Conservation (phyloP, 2,888 invertebrate species). For the Myathropa florea region DNA sequence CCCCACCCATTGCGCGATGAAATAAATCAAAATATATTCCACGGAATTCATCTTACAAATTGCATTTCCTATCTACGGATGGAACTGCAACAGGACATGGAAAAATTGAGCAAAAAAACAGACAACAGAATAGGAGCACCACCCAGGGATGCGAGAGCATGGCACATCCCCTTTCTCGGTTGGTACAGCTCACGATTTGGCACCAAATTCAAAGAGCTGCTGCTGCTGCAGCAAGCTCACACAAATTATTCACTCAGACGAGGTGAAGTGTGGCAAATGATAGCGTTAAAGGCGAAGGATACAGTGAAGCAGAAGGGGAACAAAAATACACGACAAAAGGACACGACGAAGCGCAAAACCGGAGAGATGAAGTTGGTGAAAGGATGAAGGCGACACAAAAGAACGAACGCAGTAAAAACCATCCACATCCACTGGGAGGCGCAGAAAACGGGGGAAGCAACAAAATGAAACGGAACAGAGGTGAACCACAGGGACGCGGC, state of each 20-base stretch:
- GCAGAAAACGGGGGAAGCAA: constrained; percentile 1
- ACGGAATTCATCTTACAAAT: constrained; percentile 71
- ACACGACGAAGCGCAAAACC: not conserved
- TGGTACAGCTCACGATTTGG: constrained; percentile 26
- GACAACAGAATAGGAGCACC: not conserved
- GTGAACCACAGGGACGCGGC: constrained; percentile 3
- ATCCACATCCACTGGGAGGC: not conserved
- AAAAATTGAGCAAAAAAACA: constrained; percentile 12
- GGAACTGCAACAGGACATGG: constrained; percentile 59
- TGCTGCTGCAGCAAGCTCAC: constrained; percentile 4
- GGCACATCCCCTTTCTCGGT: not conserved
- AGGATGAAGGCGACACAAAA: not conserved
- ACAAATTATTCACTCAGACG: constrained; percentile 55
- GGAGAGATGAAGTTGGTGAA: not conserved
- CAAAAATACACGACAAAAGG: not conserved
- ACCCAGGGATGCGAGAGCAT: not conserved
- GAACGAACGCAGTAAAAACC: not conserved
- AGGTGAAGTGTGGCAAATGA: constrained; percentile 35
- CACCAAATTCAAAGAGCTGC: constrained; percentile 46
- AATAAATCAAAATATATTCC: constrained; percentile 69
- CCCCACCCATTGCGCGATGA: constrained; percentile 32
- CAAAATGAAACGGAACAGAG: constrained; percentile 41
- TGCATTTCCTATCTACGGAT: constrained; percentile 70
- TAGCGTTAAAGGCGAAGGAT: constrained; percentile 18
- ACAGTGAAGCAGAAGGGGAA: constrained; percentile 13